A percentile compares a stretch with the other conserved stretches of the same genome.
These are phyloP conservation scores for Zaprionus lachaisei DNA, from an alignment of 1,140 invertebrate species.

Conservation along the genomic window DNA sequence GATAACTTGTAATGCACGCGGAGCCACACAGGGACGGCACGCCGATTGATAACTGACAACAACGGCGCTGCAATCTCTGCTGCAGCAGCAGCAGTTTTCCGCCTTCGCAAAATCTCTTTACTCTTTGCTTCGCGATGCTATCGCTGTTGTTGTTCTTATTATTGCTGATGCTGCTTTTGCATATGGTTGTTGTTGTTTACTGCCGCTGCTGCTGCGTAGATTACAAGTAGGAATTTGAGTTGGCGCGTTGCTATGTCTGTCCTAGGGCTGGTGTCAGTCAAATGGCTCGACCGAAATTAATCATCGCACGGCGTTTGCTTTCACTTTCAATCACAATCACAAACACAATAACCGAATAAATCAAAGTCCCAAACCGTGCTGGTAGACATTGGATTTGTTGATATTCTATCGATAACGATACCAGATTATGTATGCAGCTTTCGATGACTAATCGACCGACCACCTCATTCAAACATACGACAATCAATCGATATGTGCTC, in stretches of 20 bases:
- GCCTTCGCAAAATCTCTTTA: conserved; percentile 34
- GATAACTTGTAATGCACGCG: conserved; percentile 22
- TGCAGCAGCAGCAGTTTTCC: conserved; percentile 24
- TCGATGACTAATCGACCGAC: conserved; percentile 10
- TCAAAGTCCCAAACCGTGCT: conserved; percentile 39
- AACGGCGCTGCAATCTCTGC: conserved; percentile 28
- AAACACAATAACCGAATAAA: conserved; percentile 49
- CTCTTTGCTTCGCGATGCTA: conserved; percentile 7
- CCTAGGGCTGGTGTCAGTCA: conserved; percentile 13
- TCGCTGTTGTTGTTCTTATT: conserved; percentile 1
- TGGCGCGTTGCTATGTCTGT: conserved; percentile 28
- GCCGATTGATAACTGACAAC: conserved; percentile 44
- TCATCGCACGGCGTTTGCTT: conserved; percentile 24
- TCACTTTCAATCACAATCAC: conserved; percentile 51
- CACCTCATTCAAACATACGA: conserved; percentile 22
- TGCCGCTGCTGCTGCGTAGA: conserved; percentile 34
- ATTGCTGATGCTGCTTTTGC: conserved; percentile 8
- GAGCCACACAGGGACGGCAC: conserved; percentile 23
- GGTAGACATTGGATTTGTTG: conserved; percentile 41
- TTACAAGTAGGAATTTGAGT: conserved; percentile 34
- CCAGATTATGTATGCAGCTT: not conserved
- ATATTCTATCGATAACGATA: conserved; percentile 48
- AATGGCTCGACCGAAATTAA: conserved; percentile 33
- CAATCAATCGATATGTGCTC: not conserved
- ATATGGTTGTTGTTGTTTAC: conserved; percentile 19